Evolutionary conservation across 1,140 invertebrate species (phyloP).

Genomic region (Drosophila lacteicornis): DNA sequence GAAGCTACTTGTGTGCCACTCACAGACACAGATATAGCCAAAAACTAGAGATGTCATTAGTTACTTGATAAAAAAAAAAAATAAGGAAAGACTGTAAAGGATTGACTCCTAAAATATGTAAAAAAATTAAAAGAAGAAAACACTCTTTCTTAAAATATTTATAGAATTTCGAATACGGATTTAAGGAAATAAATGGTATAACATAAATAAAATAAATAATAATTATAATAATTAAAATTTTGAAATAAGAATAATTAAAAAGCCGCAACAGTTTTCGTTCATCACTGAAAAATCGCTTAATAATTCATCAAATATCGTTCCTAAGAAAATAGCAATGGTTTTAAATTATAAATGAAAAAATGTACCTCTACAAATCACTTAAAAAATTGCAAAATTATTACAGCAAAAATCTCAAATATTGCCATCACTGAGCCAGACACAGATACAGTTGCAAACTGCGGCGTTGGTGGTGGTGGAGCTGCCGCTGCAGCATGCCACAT

Average conservation of each 20-base stretch:
- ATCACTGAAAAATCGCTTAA: too few species aligned
- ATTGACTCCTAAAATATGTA: neutral
- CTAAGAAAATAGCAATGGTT: too few species aligned
- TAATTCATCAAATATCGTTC: too few species aligned
- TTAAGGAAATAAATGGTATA: neutral
- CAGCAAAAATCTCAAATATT: too few species aligned
- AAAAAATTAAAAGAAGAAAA: neutral
- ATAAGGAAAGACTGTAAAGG: neutral
- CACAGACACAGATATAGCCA: constrained; percentile 30
- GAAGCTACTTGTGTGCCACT: constrained; percentile 79
- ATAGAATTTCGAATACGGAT: too few species aligned
- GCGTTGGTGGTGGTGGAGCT: constrained; percentile 45
- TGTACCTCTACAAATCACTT: neutral
- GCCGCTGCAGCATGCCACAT: constrained; percentile 75
- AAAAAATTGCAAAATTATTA: neutral
- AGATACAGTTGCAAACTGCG: constrained; percentile 38
- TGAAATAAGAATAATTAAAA: too few species aligned
- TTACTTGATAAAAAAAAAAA: neutral
- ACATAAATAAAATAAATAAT: neutral
- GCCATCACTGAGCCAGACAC: constrained; percentile 5
- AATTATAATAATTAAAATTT: too few species aligned
- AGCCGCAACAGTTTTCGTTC: too few species aligned
- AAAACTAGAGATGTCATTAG: constrained; percentile 1
- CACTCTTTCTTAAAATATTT: too few species aligned
- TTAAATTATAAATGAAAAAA: neutral